phyloP scores from a whole-genome alignment of 2,888 invertebrate species.

The Mesodorylaimus sp. region DNA sequence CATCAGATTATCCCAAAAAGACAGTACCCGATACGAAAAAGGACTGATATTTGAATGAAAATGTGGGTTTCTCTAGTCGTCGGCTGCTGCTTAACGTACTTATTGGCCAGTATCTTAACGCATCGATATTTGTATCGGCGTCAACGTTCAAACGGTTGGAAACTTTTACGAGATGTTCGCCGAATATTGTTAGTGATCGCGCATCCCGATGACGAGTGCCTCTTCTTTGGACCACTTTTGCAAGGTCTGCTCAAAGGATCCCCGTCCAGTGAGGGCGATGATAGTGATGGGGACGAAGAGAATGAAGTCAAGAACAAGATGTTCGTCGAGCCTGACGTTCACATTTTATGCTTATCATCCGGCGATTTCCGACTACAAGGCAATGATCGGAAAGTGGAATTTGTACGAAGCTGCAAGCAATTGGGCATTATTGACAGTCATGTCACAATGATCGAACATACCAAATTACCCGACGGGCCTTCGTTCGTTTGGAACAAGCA shows the following conservation, averaged over 20 bases:
- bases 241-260: slow-evolving; percentile 10
- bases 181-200: slow-evolving; percentile 58
- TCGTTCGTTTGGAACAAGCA: slow-evolving; percentile 54
- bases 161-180: not conserved
- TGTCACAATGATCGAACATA: slow-evolving; percentile 44
- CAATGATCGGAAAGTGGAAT: slow-evolving; percentile 1
- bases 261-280: too few relatives aligned
- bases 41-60: too few relatives aligned
- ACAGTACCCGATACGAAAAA: too few relatives aligned
- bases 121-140: not conserved
- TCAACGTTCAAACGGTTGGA: too few relatives aligned
- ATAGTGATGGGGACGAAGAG: not conserved
- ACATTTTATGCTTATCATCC: slow-evolving; percentile 17
- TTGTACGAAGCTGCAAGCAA: slow-evolving; percentile 47
- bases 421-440: slow-evolving; percentile 60
- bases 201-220: slow-evolving; percentile 95
- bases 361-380: slow-evolving; percentile 15
- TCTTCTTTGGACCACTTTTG: slow-evolving; percentile 77
- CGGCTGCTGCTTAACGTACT: not conserved
- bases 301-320: not conserved
- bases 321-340: slow-evolving; percentile 12
- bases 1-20: too few relatives aligned
- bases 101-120: not conserved
- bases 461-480: slow-evolving; percentile 55
- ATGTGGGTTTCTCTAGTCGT: not conserved